Conservation (phyloP, 2,888 invertebrate genomes). For the Dynastes maya region DNA sequence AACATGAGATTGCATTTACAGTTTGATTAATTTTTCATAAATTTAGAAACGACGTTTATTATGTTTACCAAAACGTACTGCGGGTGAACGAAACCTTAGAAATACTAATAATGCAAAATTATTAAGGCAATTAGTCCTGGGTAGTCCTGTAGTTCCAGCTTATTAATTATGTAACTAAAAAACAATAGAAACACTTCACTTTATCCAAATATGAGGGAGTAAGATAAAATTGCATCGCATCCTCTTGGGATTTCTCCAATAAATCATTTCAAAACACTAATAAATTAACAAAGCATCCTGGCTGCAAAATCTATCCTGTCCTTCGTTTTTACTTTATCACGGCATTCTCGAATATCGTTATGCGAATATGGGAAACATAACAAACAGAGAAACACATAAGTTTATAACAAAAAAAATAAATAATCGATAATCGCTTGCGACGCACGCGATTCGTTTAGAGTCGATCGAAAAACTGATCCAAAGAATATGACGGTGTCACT, state of each 20-base stretch:
- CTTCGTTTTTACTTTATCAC: background rate
- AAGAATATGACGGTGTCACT: constrained; percentile 2
- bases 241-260: background rate
- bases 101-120: background rate
- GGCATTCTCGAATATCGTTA: constrained; percentile 38
- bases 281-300: background rate
- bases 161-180: background rate
- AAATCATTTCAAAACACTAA: background rate
- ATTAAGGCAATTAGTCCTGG: background rate
- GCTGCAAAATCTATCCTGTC: constrained; percentile 7
- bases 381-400: constrained; percentile 40
- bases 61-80: background rate
- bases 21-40: constrained; percentile 25
- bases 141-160: background rate
- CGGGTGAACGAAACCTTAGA: background rate
- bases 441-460: constrained; percentile 45
- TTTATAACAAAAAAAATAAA: background rate
- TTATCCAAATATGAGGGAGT: background rate
- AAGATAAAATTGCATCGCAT: background rate
- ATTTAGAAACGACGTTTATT: background rate
- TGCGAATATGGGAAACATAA: constrained; percentile 40
- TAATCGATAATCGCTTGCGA: constrained; percentile 18
- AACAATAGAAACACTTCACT: constrained; percentile 15
- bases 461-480: constrained; percentile 55
- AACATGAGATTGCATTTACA: constrained; percentile 1